A percentile compares a stretch with the other conserved stretches of the same genome.
Conservation (phyloP, 2,797 vertebrate species). For the Botia kubotai region DNA sequence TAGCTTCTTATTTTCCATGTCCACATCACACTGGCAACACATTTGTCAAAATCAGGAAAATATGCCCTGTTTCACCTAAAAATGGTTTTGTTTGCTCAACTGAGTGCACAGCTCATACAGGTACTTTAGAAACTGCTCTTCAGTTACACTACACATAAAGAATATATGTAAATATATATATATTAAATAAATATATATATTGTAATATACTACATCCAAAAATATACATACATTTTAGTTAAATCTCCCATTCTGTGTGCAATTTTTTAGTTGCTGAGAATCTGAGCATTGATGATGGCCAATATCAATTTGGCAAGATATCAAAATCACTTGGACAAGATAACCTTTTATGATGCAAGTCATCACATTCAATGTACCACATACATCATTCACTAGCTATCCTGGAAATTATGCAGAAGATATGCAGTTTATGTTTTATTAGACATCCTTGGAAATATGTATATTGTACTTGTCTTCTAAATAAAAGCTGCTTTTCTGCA, state of each 20-base stretch:
- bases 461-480: constrained; percentile 55
- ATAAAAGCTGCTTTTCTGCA: constrained; percentile 57
- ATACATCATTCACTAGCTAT: background rate
- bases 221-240: too few relatives aligned
- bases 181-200: too few relatives aligned
- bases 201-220: too few relatives aligned
- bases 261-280: too few relatives aligned
- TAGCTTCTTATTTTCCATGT: background rate
- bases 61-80: background rate
- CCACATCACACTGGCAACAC: background rate
- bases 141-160: too few relatives aligned
- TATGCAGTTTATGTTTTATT: background rate
- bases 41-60: background rate
- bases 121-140: background rate
- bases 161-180: too few relatives aligned
- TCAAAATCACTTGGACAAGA: too few relatives aligned
- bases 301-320: too few relatives aligned
- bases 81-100: background rate
- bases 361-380: background rate
- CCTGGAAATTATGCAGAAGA: background rate
- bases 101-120: background rate
- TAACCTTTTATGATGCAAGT: background rate
- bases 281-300: too few relatives aligned
- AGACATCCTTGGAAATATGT: background rate
- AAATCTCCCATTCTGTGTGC: too few relatives aligned